phyloP scores from a whole-genome alignment of 2,113 vertebrate species.

The Sarotherodon lohbergeri region DNA sequence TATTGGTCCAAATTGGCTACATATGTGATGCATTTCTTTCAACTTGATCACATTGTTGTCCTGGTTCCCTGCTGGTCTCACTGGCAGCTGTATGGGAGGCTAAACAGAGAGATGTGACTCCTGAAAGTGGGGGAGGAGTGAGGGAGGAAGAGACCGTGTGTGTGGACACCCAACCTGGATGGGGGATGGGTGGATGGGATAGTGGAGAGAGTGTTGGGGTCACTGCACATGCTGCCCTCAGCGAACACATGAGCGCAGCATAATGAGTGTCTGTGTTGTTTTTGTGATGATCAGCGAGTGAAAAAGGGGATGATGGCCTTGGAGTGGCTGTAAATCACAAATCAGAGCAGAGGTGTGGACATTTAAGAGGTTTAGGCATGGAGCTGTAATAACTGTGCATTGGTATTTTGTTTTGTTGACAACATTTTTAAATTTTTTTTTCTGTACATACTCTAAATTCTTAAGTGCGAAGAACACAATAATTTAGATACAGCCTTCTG shows the following conservation, averaged over 20 bases:
- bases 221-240: constrained; percentile 48
- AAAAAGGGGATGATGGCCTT: neutral
- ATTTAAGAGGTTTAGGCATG: rapidly evolving
- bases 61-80: neutral
- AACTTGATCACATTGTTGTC: neutral
- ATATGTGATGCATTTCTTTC: neutral
- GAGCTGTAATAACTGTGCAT: neutral
- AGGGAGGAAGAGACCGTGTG: neutral
- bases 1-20: neutral
- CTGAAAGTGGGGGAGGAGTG: constrained; percentile 8
- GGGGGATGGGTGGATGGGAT: constrained; percentile 26
- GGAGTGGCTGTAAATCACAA: neutral
- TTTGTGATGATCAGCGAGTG: neutral
- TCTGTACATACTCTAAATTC: neutral
- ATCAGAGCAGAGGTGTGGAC: neutral
- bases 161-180: neutral
- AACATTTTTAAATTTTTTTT: neutral
- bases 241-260: constrained; percentile 5
- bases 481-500: neutral
- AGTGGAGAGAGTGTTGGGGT: constrained; percentile 32
- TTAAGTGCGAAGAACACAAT: rapidly evolving
- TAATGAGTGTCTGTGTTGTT: neutral
- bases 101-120: neutral
- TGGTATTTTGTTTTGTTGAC: neutral
- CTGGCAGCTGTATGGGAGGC: neutral